Base-by-base conservation (phyloP, 2,888 invertebrate species). In the Salpingus planirostris region DNA sequence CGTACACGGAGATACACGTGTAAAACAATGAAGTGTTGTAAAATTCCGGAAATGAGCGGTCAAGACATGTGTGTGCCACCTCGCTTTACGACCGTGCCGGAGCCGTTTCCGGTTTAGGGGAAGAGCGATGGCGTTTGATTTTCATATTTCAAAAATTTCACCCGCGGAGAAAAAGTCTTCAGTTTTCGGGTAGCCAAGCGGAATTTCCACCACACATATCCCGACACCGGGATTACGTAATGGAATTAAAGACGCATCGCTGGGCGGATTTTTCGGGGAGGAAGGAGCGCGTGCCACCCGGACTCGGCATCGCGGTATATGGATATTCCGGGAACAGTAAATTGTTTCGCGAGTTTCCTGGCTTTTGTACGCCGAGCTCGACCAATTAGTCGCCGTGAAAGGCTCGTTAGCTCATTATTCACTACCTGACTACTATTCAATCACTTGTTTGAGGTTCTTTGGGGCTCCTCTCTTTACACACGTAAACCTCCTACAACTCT, bases 351-450 rank as follows among this genome's bases (percentile, higher is more conserved):
- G 49, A 50, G 53, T 51, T 52, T 49, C 52, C 50, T 39, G 48
- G 49, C 49, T 47, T 50, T 53, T 53, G 52, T 51, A 52, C 49
- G 44, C 40, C 36, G 45, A 48, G 46, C 51, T 49, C 55, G 47
- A 56, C 51, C 56, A 53, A 55, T 56, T 55, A 55, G 54, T 48
- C 46, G 44, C 38, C 43, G 44, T 56, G 54, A 56, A 54, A 54
- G 52, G 46, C 52, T 55, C 52, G 52, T 53, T 55, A 50, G 43
- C 50, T 52, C 46, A 52, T 52, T 52, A 52, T 52, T 52, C 49
- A 51, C 47, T 47, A 47, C 49, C 50, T 51, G 46, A 49, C 50
- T 49, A 51, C 47, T 43, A 49, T 51, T 50, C 51, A 49, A 53
- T 53, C 51, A 49, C 50, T 50, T 43, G 47, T 46, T 50, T 48